A percentile compares a stretch with the other conserved stretches of the same genome.
Evolutionary conservation across 2,888 invertebrate genomes (phyloP).

Genomic region (Diaperis boleti): DNA sequence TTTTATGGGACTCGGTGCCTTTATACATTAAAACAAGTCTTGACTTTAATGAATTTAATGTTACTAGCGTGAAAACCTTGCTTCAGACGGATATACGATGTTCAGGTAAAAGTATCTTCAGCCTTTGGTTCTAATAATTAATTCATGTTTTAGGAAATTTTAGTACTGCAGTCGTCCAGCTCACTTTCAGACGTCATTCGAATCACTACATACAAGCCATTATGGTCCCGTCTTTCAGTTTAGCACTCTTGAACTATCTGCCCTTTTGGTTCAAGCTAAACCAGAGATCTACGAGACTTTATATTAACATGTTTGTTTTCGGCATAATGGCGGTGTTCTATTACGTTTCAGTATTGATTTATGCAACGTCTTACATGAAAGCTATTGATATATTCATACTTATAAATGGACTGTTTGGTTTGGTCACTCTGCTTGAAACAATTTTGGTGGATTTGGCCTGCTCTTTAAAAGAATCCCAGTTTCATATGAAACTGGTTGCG

Average conservation of each 20-base stretch:
- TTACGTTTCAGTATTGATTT: constrained; percentile 41
- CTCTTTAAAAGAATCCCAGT: constrained; percentile 36
- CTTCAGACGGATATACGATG: constrained; percentile 49
- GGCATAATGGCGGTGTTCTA: constrained; percentile 42
- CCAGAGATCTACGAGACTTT: constrained; percentile 41
- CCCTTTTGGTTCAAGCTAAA: constrained; percentile 50
- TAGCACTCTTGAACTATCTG: constrained; percentile 50
- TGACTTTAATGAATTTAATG: constrained; percentile 49
- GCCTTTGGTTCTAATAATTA: not conserved
- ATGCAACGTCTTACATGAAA: constrained; percentile 48
- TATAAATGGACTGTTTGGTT: constrained; percentile 45
- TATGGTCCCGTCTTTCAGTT: constrained; percentile 48
- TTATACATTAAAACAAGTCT: constrained; percentile 43
- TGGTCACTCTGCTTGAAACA: constrained; percentile 49
- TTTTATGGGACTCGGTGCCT: constrained; percentile 50
- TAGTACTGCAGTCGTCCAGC: constrained; percentile 48
- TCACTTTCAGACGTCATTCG: constrained; percentile 48
- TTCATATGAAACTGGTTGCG: constrained; percentile 31
- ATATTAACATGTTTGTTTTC: constrained; percentile 42
- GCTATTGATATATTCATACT: constrained; percentile 51
- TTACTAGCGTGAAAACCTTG: constrained; percentile 49
- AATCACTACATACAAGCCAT: constrained; percentile 49
- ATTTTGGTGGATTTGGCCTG: constrained; percentile 43
- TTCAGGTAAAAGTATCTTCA: constrained; percentile 47
- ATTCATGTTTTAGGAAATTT: constrained; percentile 51